These are phyloP conservation scores for Pachymerium ferrugineum DNA, from an alignment of 2,888 invertebrate genomes.

Conservation along the genomic window DNA sequence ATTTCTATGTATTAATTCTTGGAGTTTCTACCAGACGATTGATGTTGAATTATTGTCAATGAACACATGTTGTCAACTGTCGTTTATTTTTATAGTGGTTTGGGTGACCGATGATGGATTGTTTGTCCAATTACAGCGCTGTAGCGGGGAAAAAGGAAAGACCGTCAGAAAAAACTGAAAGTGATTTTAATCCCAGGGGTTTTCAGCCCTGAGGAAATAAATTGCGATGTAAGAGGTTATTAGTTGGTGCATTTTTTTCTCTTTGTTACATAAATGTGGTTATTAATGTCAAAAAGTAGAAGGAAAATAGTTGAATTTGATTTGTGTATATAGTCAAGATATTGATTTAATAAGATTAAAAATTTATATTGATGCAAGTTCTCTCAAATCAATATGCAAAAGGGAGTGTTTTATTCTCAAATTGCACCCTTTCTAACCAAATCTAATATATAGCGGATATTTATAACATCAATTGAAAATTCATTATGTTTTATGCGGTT, in stretches of 20 bases:
- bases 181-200: neutral
- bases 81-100: neutral
- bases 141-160: neutral
- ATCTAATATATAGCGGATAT: too few species aligned
- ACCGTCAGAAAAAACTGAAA: neutral
- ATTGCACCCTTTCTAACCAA: too few species aligned
- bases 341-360: neutral
- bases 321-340: too few species aligned
- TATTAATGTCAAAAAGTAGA: too few species aligned
- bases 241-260: neutral
- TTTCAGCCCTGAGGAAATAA: neutral
- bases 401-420: too few species aligned
- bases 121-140: slow-evolving; percentile 6
- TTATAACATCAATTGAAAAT: too few species aligned
- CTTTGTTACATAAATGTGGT: too few species aligned
- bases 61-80: slow-evolving; percentile 14
- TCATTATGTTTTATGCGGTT: too few species aligned
- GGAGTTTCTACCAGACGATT: too few species aligned
- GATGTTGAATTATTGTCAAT: neutral
- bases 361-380: neutral
- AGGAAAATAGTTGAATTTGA: too few species aligned
- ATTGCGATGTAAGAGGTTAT: slow-evolving; percentile 6
- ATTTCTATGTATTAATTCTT: too few species aligned
- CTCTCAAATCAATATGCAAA: neutral
- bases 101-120: neutral